Percentiles rank a stretch among this genome's conserved stretches.
Evolutionary conservation across 2,113 vertebrate species (phyloP).

Genomic region (Phalacrocorax brasilianus): DNA sequence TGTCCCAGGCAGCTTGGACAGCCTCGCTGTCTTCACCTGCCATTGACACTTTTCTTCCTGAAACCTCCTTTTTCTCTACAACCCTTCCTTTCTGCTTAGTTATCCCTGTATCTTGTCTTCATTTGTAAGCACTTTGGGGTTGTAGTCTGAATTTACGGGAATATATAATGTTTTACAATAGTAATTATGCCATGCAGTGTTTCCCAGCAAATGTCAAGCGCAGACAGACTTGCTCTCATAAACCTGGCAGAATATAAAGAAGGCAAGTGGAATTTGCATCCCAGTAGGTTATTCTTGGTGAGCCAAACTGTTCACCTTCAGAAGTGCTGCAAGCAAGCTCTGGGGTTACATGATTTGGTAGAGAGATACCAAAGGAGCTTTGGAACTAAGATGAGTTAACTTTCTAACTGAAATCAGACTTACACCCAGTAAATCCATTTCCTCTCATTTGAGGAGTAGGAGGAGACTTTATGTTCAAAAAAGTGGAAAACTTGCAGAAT

Average conservation of each 20-base stretch:
- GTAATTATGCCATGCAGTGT: not conserved
- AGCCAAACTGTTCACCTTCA: conserved; percentile 2
- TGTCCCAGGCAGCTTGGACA: not conserved
- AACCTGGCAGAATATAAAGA: not conserved
- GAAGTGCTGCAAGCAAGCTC: not conserved
- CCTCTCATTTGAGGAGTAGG: not conserved
- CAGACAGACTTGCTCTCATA: not conserved
- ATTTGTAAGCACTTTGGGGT: not conserved
- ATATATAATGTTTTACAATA: not conserved
- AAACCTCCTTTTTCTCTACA: not conserved
- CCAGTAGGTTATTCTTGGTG: not conserved
- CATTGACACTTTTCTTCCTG: not conserved
- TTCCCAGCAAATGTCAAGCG: not conserved
- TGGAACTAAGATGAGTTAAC: not conserved
- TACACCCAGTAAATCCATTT: not conserved
- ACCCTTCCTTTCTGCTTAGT: not conserved
- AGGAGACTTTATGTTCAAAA: not conserved
- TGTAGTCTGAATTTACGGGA: not conserved
- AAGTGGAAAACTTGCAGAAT: not conserved
- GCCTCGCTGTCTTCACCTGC: not conserved
- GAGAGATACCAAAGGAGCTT: not conserved
- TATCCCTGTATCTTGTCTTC: not conserved
- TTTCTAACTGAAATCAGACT: not conserved
- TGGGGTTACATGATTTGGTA: not conserved
- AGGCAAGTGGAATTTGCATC: not conserved